Percentiles rank a stretch among this genome's conserved stretches.
These are phyloP conservation scores for pig (Sus scrofa) DNA, from an alignment of 2,113 vertebrate species.

Conservation along the genomic window DNA sequence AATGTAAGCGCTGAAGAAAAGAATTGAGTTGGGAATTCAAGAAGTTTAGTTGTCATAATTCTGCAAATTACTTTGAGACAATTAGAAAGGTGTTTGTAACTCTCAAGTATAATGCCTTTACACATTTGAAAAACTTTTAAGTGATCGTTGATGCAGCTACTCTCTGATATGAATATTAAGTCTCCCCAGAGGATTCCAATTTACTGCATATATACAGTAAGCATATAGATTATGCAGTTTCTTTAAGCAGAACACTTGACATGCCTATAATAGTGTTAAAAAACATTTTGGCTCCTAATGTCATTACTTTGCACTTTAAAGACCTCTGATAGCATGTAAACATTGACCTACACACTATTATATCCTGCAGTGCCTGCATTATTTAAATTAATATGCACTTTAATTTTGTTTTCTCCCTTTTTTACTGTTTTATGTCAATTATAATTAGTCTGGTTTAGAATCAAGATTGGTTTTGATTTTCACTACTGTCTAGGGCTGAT, in stretches of 20 bases:
- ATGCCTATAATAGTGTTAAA: slow-evolving; percentile 50
- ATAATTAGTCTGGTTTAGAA: slow-evolving; percentile 43
- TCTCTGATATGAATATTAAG: slow-evolving; percentile 64
- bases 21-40: slow-evolving; percentile 51
- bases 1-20: slow-evolving; percentile 45
- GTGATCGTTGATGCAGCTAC: slow-evolving; percentile 38
- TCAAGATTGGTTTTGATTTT: slow-evolving; percentile 65
- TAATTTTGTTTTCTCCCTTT: slow-evolving; percentile 69
- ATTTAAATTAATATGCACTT: slow-evolving; percentile 77
- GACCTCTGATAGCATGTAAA: slow-evolving; percentile 54
- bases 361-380: slow-evolving; percentile 25
- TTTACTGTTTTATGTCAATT: slow-evolving; percentile 62
- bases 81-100: slow-evolving; percentile 67
- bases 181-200: background rate
- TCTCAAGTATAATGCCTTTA: slow-evolving; percentile 78
- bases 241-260: slow-evolving; percentile 60
- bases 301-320: slow-evolving; percentile 58
- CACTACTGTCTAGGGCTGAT: slow-evolving; percentile 35
- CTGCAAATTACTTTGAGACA: slow-evolving; percentile 63
- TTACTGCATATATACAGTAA: slow-evolving; percentile 71
- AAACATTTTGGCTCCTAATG: slow-evolving; percentile 57
- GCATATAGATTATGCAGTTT: slow-evolving; percentile 70
- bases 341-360: slow-evolving; percentile 61
- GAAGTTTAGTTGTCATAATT: slow-evolving; percentile 53
- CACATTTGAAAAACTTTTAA: slow-evolving; percentile 71